A percentile compares a stretch with the other conserved stretches of the same genome.
phyloP scores from a whole-genome alignment of 2,888 invertebrate species.

The Drosophila fulvimacula region DNA sequence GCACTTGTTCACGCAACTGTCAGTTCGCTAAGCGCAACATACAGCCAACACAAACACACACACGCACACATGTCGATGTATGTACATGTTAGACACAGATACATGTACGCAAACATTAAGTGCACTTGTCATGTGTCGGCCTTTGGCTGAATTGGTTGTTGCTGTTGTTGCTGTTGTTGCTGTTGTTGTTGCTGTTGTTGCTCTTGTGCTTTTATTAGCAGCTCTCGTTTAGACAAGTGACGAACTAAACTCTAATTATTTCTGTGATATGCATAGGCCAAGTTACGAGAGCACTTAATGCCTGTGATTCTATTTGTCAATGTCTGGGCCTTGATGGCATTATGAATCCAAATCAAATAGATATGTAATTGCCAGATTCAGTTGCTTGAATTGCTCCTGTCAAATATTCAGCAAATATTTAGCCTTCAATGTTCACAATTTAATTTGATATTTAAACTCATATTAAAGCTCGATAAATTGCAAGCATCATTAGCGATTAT shows the following conservation, averaged over 20 bases:
- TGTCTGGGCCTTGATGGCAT: neutral
- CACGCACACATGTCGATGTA: constrained; percentile 14
- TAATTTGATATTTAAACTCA: neutral
- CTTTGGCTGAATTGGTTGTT: constrained; percentile 22
- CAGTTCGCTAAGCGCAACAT: constrained; percentile 51
- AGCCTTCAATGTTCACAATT: neutral
- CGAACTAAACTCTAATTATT: constrained; percentile 39
- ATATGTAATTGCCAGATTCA: neutral
- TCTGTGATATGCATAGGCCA: constrained; percentile 6
- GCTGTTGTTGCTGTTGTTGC: neutral
- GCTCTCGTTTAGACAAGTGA: constrained; percentile 45
- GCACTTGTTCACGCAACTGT: constrained; percentile 62
- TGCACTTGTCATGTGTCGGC: constrained; percentile 64
- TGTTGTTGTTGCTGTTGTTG: constrained; percentile 24
- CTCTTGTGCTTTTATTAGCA: constrained; percentile 38
- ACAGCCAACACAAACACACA: constrained; percentile 16
- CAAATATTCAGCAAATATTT: neutral
- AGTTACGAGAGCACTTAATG: constrained; percentile 14
- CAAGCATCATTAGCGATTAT: constrained; percentile 11
- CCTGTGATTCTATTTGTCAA: constrained; percentile 1
- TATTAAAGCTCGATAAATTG: neutral
- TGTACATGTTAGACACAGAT: constrained; percentile 5
- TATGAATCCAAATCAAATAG: neutral
- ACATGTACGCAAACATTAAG: constrained; percentile 33
- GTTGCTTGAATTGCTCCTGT: neutral